Evolutionary conservation across 53 echinoderm and acorn worm genomes (phyloP).

Genomic region (Glandiceps talaboti): DNA sequence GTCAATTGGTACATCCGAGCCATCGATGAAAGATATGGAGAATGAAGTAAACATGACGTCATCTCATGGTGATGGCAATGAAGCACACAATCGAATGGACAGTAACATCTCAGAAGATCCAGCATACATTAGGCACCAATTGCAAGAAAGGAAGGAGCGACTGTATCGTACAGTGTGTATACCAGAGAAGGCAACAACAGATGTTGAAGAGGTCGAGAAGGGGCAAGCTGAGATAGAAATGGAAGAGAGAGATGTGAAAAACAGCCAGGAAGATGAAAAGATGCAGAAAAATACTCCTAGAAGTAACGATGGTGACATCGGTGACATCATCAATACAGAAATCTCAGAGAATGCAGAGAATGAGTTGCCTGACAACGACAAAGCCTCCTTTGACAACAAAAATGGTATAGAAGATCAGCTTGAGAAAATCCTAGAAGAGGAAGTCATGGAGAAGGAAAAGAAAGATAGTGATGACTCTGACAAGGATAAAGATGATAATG

Average conservation of each 20-base stretch:
- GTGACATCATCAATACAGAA: too few relatives aligned
- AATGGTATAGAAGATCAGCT: too few relatives aligned
- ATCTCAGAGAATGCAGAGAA: neutral
- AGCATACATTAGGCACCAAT: neutral
- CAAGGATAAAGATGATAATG: too few relatives aligned
- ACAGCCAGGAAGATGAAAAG: neutral
- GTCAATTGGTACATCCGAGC: neutral
- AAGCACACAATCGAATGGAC: neutral
- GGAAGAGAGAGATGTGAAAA: neutral
- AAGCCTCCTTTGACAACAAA: too few relatives aligned
- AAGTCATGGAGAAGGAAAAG: too few relatives aligned
- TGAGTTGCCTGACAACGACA: neutral
- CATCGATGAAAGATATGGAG: neutral
- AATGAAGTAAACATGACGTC: neutral
- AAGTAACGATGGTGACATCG: neutral
- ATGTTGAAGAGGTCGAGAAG: neutral
- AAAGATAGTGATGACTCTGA: too few relatives aligned
- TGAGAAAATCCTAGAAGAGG: too few relatives aligned
- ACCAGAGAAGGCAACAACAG: neutral
- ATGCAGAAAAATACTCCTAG: neutral
- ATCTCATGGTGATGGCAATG: neutral
- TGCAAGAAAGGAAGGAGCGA: neutral
- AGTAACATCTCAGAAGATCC: neutral
- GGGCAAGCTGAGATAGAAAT: neutral
- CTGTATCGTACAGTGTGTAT: neutral